A percentile compares a stretch with the other conserved stretches of the same genome.
These are phyloP conservation scores for Phylloscopus trochilus DNA, from an alignment of 2,113 vertebrate genomes.

Conservation along the genomic window DNA sequence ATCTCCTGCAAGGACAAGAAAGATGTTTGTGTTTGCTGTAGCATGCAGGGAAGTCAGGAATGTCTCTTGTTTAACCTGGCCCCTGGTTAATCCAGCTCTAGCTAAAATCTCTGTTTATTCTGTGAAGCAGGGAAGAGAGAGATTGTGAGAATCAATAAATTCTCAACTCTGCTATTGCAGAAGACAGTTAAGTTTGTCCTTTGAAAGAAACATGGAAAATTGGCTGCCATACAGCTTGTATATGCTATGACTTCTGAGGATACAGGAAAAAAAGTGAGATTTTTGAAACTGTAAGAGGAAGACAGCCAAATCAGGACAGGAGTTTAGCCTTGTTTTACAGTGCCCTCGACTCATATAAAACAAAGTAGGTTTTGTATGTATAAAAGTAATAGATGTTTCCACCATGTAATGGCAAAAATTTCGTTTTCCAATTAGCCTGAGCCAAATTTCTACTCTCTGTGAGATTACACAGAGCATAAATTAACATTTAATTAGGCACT, in stretches of 20 bases:
- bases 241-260: not conserved
- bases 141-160: not conserved
- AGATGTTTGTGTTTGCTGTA: not conserved
- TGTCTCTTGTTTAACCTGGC: not conserved
- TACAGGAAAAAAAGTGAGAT: not conserved
- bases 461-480: not conserved
- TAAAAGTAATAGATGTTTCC: slow-evolving; percentile 1
- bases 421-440: not conserved
- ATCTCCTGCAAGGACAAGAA: not conserved
- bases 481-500: not conserved
- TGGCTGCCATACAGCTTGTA: not conserved
- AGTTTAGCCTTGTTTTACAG: not conserved
- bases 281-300: not conserved
- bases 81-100: not conserved
- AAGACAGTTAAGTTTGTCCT: not conserved
- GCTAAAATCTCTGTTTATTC: not conserved
- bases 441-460: not conserved
- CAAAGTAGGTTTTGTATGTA: not conserved
- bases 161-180: not conserved
- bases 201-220: not conserved
- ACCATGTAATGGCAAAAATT: not conserved
- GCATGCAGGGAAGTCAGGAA: not conserved
- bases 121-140: not conserved
- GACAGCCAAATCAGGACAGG: not conserved
- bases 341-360: not conserved